phyloP scores from a whole-genome alignment of 2,888 invertebrate species.

The Dione vanillae region DNA sequence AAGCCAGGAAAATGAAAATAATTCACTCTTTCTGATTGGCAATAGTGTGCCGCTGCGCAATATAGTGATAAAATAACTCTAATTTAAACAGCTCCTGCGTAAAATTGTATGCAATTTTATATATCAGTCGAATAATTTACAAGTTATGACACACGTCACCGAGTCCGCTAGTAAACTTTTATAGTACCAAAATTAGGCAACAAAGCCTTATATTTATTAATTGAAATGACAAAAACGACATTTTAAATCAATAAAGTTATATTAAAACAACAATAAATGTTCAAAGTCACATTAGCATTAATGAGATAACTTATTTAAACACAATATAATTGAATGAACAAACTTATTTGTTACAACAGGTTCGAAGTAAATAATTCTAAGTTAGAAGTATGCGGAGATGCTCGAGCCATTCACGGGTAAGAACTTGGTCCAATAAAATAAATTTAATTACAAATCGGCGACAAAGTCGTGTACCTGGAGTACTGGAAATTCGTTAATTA shows the following conservation, averaged over 20 bases:
- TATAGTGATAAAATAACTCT: background rate
- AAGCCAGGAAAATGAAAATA: no score
- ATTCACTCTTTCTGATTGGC: no score
- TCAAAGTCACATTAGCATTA: constrained; percentile 19
- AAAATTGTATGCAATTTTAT: background rate
- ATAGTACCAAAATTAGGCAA: background rate
- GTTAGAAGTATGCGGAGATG: constrained; percentile 28
- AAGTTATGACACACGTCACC: no score
- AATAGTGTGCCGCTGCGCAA: no score
- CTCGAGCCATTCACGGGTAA: constrained; percentile 39
- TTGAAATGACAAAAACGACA: background rate
- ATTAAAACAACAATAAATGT: constrained; percentile 15
- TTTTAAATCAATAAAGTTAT: constrained; percentile 16
- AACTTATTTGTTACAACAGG: constrained; percentile 36
- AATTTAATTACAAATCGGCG: constrained; percentile 52
- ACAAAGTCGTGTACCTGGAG: constrained; percentile 46
- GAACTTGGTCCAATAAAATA: constrained; percentile 49
- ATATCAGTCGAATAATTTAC: background rate
- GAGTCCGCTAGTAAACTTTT: background rate
- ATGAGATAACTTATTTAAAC: constrained; percentile 11
- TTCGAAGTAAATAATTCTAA: constrained; percentile 37
- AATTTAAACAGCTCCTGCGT: background rate
- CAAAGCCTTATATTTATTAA: background rate
- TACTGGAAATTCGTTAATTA: constrained; percentile 48
- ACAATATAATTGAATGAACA: constrained; percentile 28